phyloP scores from a whole-genome alignment of 2,113 vertebrate species.

The Sakesphorus luctuosus region DNA sequence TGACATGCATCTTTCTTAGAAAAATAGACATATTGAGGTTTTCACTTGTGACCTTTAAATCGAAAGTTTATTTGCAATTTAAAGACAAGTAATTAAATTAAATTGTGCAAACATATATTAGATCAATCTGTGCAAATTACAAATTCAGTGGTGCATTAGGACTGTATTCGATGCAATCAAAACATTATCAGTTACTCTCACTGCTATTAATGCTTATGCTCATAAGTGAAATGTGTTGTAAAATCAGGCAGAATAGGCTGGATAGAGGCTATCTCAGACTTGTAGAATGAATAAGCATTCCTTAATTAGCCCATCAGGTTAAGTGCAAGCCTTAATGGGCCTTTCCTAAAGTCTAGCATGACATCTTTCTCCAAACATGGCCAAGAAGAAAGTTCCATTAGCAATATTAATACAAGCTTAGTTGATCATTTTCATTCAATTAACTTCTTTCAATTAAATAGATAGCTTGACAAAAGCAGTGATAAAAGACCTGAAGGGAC shows the following conservation, averaged over 20 bases:
- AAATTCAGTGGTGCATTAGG: slow-evolving; percentile 72
- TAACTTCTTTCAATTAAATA: slow-evolving; percentile 99
- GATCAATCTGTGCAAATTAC: slow-evolving; percentile 61
- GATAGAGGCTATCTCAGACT: slow-evolving; percentile 84
- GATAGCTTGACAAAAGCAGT: slow-evolving; percentile 99
- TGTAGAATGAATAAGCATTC: slow-evolving; percentile 94
- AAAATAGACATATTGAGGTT: neutral
- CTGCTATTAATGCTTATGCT: slow-evolving; percentile 75
- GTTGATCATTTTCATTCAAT: slow-evolving; percentile 99
- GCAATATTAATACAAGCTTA: slow-evolving; percentile 99
- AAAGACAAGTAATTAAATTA: slow-evolving; percentile 69
- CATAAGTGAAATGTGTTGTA: slow-evolving; percentile 95
- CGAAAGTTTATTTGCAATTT: slow-evolving; percentile 47
- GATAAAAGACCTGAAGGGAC: slow-evolving; percentile 95
- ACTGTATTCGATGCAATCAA: slow-evolving; percentile 75
- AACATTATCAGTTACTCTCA: slow-evolving; percentile 80
- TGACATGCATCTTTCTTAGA: neutral
- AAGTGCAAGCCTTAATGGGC: slow-evolving; percentile 99
- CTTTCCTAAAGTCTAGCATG: slow-evolving; percentile 96
- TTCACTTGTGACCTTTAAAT: slow-evolving; percentile 38
- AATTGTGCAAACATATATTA: slow-evolving; percentile 69
- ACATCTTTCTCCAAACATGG: slow-evolving; percentile 98
- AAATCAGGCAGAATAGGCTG: slow-evolving; percentile 84
- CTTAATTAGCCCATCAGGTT: slow-evolving; percentile 99
- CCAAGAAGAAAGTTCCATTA: slow-evolving; percentile 99